These are phyloP conservation scores for Burhinus bistriatus DNA, from an alignment of 2,113 vertebrate genomes.

Conservation along the genomic window DNA sequence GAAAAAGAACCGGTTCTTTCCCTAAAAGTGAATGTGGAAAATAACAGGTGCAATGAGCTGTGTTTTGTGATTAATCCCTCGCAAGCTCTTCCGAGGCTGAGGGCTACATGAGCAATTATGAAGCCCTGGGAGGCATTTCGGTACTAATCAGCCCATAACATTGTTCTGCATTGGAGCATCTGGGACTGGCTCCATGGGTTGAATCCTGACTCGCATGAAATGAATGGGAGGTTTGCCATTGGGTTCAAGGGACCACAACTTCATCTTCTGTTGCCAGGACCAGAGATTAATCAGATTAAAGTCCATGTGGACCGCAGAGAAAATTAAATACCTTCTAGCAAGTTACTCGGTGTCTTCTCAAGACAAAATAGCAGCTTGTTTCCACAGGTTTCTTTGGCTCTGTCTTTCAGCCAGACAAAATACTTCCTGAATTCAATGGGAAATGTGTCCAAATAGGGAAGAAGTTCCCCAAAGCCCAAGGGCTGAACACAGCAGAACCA, in stretches of 20 bases:
- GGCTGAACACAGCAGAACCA: constrained; percentile 28
- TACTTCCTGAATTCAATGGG: neutral
- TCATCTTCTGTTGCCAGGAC: neutral
- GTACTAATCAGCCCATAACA: neutral
- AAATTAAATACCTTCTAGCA: constrained; percentile 37
- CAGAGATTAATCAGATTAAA: constrained; percentile 29
- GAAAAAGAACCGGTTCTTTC: neutral
- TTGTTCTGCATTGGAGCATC: neutral
- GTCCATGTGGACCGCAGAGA: neutral
- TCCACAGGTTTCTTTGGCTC: constrained; percentile 31
- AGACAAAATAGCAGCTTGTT: constrained; percentile 3
- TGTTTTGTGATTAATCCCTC: constrained; percentile 29
- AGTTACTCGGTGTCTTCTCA: neutral
- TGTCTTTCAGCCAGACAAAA: constrained; percentile 22
- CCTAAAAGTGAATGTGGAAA: constrained; percentile 15
- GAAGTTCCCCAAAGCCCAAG: neutral
- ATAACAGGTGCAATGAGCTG: constrained; percentile 51
- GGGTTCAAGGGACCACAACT: neutral
- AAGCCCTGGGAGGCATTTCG: constrained; percentile 13
- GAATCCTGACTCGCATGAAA: neutral
- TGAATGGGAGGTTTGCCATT: neutral
- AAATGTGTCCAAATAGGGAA: constrained; percentile 10
- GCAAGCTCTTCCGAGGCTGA: neutral
- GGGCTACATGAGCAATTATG: constrained; percentile 5
- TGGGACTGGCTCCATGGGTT: neutral